Base-by-base conservation (phyloP, 1,140 invertebrate genomes). In the Trichonephila clavipes region DNA sequence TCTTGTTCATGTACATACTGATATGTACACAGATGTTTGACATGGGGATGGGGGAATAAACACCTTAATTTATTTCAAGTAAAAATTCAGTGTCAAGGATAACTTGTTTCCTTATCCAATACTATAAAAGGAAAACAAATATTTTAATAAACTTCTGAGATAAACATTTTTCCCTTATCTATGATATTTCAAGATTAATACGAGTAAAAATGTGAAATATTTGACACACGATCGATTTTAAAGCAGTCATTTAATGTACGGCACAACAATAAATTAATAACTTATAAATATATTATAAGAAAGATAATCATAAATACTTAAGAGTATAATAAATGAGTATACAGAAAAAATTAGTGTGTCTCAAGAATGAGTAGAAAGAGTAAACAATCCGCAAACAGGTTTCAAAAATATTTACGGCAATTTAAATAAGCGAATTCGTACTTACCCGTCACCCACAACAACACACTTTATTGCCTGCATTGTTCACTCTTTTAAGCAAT, bases 391-490 rank as follows among this genome's bases (percentile, higher is more conserved):
- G 18, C 24, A 34, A 51, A 61, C 51, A 59, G 51, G 34, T 87
- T 61, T 19, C 51, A 87, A 87, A 62, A 51, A 62, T 24, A 87
- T 61, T 28, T 87, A 21, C 5, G 24, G n/a, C 4, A 14, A 24
- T 87, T 28, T n/a, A 87, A 24, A 18, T 24, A 62, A 28, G 10
- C 1, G 18, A 24, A 10, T 58, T 40, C 94, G 86, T 94, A 97
- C 97, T 97, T 96, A 98, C 97, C 98, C 98, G 96, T 99, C 98
- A 94, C 98, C 98, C 94, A 99, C 98, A 94, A 99, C 98, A 95
- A 99, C 98, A 97, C 98, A 99, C 96, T 99, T 99, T 95, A 99
- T 99, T 90, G 98, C 98, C 96, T 98, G 98, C 98, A 99, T 98
- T 95, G 83, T 66, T 44, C n/a, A 28, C 81, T 72, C 12, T 66